A percentile compares a stretch with the other conserved stretches of the same genome.
Conservation (phyloP, 2,888 invertebrate species). For the Ephialtes manifestator region DNA sequence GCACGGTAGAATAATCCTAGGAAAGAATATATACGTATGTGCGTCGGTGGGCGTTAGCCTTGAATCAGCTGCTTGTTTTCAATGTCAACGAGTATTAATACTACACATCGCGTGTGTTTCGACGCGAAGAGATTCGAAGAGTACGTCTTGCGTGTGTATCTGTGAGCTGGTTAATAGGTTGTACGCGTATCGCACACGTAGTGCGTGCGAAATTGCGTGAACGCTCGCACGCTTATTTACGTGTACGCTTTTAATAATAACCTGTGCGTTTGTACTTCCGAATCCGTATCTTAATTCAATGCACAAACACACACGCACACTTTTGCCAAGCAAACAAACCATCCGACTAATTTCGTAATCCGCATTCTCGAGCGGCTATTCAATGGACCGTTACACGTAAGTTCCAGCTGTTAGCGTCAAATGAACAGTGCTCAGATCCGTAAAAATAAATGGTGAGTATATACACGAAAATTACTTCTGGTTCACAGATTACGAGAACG, state of each 20-base stretch:
- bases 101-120: constrained; percentile 49
- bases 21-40: constrained; percentile 42
- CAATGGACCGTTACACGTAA: neutral
- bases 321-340: constrained; percentile 16
- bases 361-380: neutral
- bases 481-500: neutral
- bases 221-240: constrained; percentile 41
- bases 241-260: constrained; percentile 31
- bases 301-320: neutral
- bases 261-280: constrained; percentile 10
- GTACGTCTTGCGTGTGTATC: constrained; percentile 30
- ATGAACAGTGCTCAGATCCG: no score
- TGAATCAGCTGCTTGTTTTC: constrained; percentile 81
- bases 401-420: neutral
- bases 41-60: constrained; percentile 75
- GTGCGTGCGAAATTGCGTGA: constrained; percentile 9
- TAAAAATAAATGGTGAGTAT: neutral
- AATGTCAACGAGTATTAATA: constrained; percentile 80
- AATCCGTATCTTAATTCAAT: constrained; percentile 20
- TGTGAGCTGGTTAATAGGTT: neutral
- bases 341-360: constrained; percentile 4
- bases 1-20: constrained; percentile 66
- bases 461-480: neutral
- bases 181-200: neutral
- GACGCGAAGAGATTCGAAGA: constrained; percentile 51